Conservation (phyloP, 2,888 invertebrate genomes). For the Scaptomyza caliginosa region DNA sequence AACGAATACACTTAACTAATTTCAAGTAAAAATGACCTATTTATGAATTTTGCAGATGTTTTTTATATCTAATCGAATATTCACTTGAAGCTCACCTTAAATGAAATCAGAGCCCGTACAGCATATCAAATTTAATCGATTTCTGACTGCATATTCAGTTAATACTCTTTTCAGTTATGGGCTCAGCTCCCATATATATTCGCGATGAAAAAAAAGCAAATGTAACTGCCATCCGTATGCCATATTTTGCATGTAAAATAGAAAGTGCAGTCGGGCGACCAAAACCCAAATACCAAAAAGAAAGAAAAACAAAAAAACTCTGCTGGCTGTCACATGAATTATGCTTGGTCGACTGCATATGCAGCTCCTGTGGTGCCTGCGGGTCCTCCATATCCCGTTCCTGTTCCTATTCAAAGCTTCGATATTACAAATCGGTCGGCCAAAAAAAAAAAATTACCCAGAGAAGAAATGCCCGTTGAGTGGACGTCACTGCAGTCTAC, state of each 20-base stretch:
- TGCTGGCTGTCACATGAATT: conserved; percentile 69
- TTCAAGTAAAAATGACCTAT: no score
- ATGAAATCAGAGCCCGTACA: not conserved
- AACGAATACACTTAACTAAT: not conserved
- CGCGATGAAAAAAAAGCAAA: conserved; percentile 1
- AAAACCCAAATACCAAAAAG: conserved; percentile 1
- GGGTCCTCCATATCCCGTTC: conserved; percentile 2
- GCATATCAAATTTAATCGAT: conserved; percentile 13
- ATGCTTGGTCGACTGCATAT: conserved; percentile 60
- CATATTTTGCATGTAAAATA: conserved; percentile 71
- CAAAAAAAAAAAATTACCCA: conserved; percentile 35
- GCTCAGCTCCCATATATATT: conserved; percentile 9
- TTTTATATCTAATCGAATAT: not conserved
- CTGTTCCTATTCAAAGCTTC: conserved; percentile 1
- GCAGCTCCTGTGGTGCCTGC: conserved; percentile 23
- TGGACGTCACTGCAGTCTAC: conserved; percentile 70
- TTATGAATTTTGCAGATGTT: not conserved
- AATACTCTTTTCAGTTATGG: conserved; percentile 13
- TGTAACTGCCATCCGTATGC: not conserved
- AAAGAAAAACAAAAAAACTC: conserved; percentile 15
- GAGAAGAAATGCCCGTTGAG: conserved; percentile 28
- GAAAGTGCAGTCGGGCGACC: conserved; percentile 53
- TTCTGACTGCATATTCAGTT: conserved; percentile 2
- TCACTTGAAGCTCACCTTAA: not conserved
- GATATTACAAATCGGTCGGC: conserved; percentile 56